A percentile compares a stretch with the other conserved stretches of the same genome.
These are phyloP conservation scores for Odiellus spinosus DNA, from an alignment of 2,888 invertebrate genomes.

Conservation along the genomic window DNA sequence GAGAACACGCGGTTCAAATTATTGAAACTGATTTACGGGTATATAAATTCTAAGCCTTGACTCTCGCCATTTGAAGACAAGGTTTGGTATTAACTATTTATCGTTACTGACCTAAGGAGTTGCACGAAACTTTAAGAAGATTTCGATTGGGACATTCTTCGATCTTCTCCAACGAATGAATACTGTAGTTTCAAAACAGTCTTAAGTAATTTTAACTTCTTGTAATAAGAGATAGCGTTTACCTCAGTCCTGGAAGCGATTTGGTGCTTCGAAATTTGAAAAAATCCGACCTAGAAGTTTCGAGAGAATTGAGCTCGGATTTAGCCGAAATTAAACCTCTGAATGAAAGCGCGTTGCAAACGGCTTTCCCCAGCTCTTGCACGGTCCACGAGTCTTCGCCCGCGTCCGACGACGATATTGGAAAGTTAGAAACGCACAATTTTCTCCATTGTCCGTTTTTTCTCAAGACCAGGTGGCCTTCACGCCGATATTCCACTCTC, in stretches of 20 bases:
- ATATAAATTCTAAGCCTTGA: too few species aligned
- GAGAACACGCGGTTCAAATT: neutral
- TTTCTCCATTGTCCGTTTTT: conserved; percentile 61
- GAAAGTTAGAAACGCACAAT: conserved; percentile 45
- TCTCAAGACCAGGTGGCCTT: conserved; percentile 53
- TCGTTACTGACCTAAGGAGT: too few species aligned
- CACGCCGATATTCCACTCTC: conserved; percentile 34
- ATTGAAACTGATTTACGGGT: neutral
- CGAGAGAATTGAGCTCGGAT: neutral
- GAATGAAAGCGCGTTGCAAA: conserved; percentile 57
- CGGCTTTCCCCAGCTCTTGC: conserved; percentile 51
- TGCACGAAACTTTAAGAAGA: neutral
- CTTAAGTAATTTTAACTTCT: too few species aligned
- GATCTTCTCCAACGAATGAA: neutral
- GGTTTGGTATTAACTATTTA: too few species aligned
- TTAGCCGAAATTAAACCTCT: neutral
- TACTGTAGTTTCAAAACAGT: too few species aligned
- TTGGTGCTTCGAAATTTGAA: too few species aligned
- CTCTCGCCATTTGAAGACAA: too few species aligned
- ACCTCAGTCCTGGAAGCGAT: too few species aligned
- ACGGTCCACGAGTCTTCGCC: conserved; percentile 40
- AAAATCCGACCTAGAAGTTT: too few species aligned
- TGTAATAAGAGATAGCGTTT: too few species aligned
- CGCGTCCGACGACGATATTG: too few species aligned
- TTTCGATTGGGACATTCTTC: neutral